These are phyloP conservation scores for Elysia crispata DNA, from an alignment of 2,888 invertebrate genomes.

Conservation along the genomic window DNA sequence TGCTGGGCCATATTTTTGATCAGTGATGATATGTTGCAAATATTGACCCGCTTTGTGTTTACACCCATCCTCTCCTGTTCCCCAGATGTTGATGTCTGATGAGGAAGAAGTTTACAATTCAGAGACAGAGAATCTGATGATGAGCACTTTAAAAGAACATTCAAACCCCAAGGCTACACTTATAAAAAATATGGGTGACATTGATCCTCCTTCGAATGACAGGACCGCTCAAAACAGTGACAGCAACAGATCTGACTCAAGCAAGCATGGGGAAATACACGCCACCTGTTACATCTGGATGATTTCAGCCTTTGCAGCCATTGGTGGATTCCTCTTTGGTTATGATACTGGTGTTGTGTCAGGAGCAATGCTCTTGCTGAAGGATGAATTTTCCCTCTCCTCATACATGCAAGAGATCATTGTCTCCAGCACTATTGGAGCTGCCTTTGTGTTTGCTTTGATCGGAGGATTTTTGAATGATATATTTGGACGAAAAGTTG, in stretches of 20 bases:
- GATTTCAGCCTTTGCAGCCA: conserved; percentile 72
- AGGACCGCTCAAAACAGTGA: not conserved
- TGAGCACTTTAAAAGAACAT: conserved; percentile 13
- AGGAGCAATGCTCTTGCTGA: conserved; percentile 78
- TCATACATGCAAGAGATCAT: conserved; percentile 79
- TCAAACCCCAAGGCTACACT: conserved; percentile 7
- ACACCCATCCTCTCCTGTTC: not conserved
- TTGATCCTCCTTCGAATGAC: not conserved
- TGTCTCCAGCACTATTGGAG: conserved; percentile 79
- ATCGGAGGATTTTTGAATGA: conserved; percentile 79
- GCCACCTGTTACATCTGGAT: conserved; percentile 51
- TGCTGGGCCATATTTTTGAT: no score
- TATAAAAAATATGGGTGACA: not conserved
- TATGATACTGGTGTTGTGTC: conserved; percentile 82
- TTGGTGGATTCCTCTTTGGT: conserved; percentile 81
- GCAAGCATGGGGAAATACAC: not conserved
- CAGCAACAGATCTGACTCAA: not conserved
- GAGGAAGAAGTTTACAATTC: not conserved
- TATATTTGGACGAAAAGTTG: conserved; percentile 78
- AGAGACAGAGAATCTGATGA: conserved; percentile 26
- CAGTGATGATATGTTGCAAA: no score
- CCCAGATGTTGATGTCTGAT: conserved; percentile 31
- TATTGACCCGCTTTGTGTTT: no score
- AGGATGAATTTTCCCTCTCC: conserved; percentile 76
- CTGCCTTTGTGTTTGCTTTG: conserved; percentile 78